Base-by-base conservation (phyloP, 2,888 invertebrate species). In the Auanema sp. region DNA sequence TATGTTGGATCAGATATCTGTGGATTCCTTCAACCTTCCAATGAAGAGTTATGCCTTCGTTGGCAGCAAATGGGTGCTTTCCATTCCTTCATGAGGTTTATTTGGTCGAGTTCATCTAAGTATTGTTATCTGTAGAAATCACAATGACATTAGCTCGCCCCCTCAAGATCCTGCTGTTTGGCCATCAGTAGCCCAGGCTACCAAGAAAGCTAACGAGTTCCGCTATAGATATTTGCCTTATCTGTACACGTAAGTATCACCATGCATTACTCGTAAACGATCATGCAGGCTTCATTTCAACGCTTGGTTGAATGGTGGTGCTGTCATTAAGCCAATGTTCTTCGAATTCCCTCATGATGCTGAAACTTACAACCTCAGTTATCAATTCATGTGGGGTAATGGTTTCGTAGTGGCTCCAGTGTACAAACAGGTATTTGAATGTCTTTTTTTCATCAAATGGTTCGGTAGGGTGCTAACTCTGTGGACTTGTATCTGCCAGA, bases 21-120 rank as follows among this genome's bases (percentile, higher is more conserved):
- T 69, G 87, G 87, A 3, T 87, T 86, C 43, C 14, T 14, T 14
- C 58, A 33, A 4, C 23, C 58, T n/a, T 76, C 85, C 0, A 82
- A 78, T 0, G 83, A 83, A 50, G 85, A 86, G 65, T 72, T 87
- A 72, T 91, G 90, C 69, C 83, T 89, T 0, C 87, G 89, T 71
- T 91, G 90, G 90, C 79, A 79, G 44, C 79, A 79, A 53, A 61
- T 79, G 49, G 79, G 78, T 6, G 78, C 79, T n/a, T 80, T 79
- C 65, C 78, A 80, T 50, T 67, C 78, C 14, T 78, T 78, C 63
- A 76, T 60, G 51, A 62, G 75, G 75, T 75, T 21, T n/a, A 8
- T 23, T 18, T 18, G 5, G 12, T 23, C 40, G 11, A 25, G 12
- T 51, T 21, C 42, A 40, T 88, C 0, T 89, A 88, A 56, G 85